Evolutionary conservation across 2,113 vertebrate genomes (phyloP), one percentile per base, ranked within the genome.

Genomic region (Bettongia penicillata): DNA sequence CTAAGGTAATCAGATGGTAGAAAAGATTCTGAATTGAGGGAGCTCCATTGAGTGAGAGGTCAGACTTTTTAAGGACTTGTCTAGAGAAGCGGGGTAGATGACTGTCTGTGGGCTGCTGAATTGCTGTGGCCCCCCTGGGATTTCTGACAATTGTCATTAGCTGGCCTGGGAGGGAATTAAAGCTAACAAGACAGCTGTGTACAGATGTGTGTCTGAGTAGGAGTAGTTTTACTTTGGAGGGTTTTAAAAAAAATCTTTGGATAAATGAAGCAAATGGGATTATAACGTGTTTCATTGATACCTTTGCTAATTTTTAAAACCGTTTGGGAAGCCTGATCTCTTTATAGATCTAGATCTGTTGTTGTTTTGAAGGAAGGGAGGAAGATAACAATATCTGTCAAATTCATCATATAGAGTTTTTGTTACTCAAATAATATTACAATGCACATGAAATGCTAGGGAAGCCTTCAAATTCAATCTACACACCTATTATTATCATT

Each of bases 1-100:
- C 98, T 98, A 98, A 99, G 98, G 98, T 98, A 99, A 98, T 98
- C 98, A 98, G 98, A 98, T 98, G 98, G 98, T 97, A 96, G 98
- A 97, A 96, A 96, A 97, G 97, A 95, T 97, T 98, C 3, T 92
- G 93, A 96, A 93, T 97, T 98, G 96, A 97, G 98, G 96, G 96
- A 97, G 97, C 98, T 98, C 97, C 97, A 96, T 98, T 98, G 97
- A 97, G 96, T 94, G 92, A 97, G 97, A 96, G 96, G 95, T 98
- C 98, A 93, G 94, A 94, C 93, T 96, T 98, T 98, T 98, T 95
- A 97, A 97, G 96, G 96, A 84, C 89, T 96, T 48, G 3, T 91
- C 57, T 94, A 4, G 96, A 77, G 90, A 94, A 16, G 0, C 2
- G 97, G 97, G 97, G 68, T 52, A 94, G 92, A 6, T 95, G 95